Conservation (phyloP, 2,113 vertebrate species). For the Chaenogobius annularis region DNA sequence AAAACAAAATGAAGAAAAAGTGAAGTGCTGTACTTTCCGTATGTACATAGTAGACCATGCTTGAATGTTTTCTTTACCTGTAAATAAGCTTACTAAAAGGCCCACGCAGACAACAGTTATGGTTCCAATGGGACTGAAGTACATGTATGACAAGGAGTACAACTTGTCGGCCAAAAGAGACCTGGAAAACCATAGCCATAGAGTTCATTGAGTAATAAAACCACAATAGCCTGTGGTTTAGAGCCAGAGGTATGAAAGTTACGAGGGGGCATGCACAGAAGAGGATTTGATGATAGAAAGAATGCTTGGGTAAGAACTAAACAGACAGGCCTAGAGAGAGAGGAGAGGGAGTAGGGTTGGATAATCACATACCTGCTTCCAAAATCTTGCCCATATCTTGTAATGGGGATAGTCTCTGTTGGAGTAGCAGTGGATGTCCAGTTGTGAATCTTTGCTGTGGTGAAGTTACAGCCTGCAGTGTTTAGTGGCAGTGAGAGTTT, state of each 20-base stretch:
- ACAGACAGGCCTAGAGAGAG: neutral
- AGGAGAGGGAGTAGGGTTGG: neutral
- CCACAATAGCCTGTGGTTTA: neutral
- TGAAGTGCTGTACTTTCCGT: no score
- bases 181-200: slow-evolving; percentile 56
- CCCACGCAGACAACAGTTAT: slow-evolving; percentile 77
- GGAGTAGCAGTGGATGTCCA: slow-evolving; percentile 39
- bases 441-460: slow-evolving; percentile 30
- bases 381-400: neutral
- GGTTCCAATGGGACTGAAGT: slow-evolving; percentile 85
- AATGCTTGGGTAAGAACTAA: neutral
- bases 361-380: slow-evolving; percentile 37
- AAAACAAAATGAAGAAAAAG: no score
- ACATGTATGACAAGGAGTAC: slow-evolving; percentile 90
- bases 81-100: slow-evolving; percentile 77
- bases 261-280: neutral
- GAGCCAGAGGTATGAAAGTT: neutral
- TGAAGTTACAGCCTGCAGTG: slow-evolving; percentile 73
- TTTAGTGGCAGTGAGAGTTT: slow-evolving; percentile 66
- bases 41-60: no score
- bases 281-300: neutral
- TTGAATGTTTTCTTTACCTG: slow-evolving; percentile 70
- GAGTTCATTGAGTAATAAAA: neutral
- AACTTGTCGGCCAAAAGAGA: slow-evolving; percentile 74
- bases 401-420: slow-evolving; percentile 3